phyloP scores from a whole-genome alignment of 2,797 vertebrate genomes.

The Simalia tracyae region DNA sequence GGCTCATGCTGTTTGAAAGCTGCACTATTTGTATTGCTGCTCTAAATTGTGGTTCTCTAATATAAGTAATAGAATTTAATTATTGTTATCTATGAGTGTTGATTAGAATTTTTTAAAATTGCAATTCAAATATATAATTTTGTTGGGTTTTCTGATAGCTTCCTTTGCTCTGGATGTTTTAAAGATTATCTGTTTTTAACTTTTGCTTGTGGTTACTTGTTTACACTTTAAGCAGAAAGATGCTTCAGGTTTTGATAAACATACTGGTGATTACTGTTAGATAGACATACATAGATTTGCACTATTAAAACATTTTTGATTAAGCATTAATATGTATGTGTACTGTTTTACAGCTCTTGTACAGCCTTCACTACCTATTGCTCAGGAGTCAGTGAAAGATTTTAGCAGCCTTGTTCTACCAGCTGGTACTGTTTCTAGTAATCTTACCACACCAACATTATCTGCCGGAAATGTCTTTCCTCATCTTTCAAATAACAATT shows the following conservation, averaged over 20 bases:
- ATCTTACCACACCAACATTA: slow-evolving; percentile 73
- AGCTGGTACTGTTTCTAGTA: slow-evolving; percentile 74
- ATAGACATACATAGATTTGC: neutral
- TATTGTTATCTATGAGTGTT: neutral
- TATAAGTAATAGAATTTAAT: neutral
- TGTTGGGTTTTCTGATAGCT: neutral
- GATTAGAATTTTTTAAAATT: neutral
- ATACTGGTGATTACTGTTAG: neutral
- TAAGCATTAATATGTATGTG: slow-evolving; percentile 5
- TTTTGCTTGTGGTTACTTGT: neutral
- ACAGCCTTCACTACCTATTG: slow-evolving; percentile 81
- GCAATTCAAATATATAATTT: neutral
- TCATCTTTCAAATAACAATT: slow-evolving; percentile 77
- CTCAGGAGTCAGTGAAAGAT: slow-evolving; percentile 89
- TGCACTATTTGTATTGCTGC: neutral
- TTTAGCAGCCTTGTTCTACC: slow-evolving; percentile 87
- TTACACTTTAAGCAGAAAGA: neutral
- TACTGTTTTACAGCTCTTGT: slow-evolving; percentile 80
- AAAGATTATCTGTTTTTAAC: neutral
- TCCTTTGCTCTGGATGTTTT: neutral
- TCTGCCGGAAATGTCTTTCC: slow-evolving; percentile 85
- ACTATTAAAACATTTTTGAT: slow-evolving; percentile 21
- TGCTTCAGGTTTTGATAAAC: neutral
- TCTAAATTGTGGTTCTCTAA: neutral
- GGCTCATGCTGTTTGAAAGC: neutral